Base-by-base conservation (phyloP, 1,140 invertebrate genomes). In the Geopemphigus sp. region DNA sequence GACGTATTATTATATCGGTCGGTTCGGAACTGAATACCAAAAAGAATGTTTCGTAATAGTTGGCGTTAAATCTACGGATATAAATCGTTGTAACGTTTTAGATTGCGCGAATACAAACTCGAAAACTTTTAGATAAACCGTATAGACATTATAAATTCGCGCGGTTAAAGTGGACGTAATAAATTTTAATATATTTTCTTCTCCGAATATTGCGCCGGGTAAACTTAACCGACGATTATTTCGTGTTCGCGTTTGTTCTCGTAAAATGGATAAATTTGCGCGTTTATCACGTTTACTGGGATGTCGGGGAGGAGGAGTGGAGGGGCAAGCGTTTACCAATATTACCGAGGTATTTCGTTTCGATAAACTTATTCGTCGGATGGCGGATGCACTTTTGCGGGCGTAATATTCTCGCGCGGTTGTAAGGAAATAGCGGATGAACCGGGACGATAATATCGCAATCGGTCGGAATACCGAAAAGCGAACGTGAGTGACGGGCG, bases 51-150 rank as follows among this genome's bases (percentile, higher is more conserved):
- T 54, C 68, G 68, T 54, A 54, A 72, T 54, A 54, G 68, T 54
- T 29, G 24, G 68, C 68, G 68, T 24, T 72, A 72, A 72, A 72
- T 53, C 50, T 72, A 54, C 68, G 50, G 68, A 72, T 47, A 72
- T 72, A 72, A 72, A 72, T 72, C 50, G 68, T 54, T 29, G 6
- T 19, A 54, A 72, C 68, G 68, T 53, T 53, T 72, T 50, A 47
- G 66, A 54, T 24, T 72, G 57, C 57, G 24, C 39, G 24, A 29
- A 72, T 72, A 53, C 68, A 29, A 72, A 72, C 68, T 72, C 26
- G 68, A 72, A 72, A 72, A 72, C 47, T 72, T 72, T 54, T 47
- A 29, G 68, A 72, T 72, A 54, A 72, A 72, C 66, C 17, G 66
- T 53, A 72, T 29, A 72, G 54, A 72, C 68, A 54, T 72, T 72